These are phyloP conservation scores for Oryzaephilus surinamensis DNA, from an alignment of 1,140 invertebrate species.

Conservation along the genomic window DNA sequence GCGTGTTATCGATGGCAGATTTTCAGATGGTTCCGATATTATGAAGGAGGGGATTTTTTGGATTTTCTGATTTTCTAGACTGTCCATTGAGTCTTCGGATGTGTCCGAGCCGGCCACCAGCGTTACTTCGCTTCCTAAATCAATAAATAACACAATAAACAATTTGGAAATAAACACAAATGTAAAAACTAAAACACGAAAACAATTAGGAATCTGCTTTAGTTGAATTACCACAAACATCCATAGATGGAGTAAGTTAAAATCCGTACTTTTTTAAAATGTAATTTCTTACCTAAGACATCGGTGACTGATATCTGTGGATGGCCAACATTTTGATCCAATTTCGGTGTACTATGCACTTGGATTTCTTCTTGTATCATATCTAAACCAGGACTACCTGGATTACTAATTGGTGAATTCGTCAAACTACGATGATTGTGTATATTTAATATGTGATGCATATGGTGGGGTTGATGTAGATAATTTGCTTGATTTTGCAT, in stretches of 20 bases:
- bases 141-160: too few relatives aligned
- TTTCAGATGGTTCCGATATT: constrained; percentile 52
- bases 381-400: constrained; percentile 60
- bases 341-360: constrained; percentile 27
- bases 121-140: constrained; percentile 56
- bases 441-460: constrained; percentile 36
- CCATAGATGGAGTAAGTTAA: too few relatives aligned
- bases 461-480: constrained; percentile 29
- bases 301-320: constrained; percentile 88
- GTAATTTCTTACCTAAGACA: constrained; percentile 48
- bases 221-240: too few relatives aligned
- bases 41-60: constrained; percentile 35
- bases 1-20: constrained; percentile 66
- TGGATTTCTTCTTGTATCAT: constrained; percentile 75
- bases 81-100: constrained; percentile 53
- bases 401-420: constrained; percentile 47
- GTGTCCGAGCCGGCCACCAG: constrained; percentile 54
- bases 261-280: background rate
- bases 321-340: constrained; percentile 32
- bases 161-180: too few relatives aligned
- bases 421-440: constrained; percentile 46
- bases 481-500: constrained; percentile 28
- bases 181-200: too few relatives aligned
- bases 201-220: too few relatives aligned
- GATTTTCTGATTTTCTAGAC: constrained; percentile 40